Base-by-base conservation (phyloP, 2,797 vertebrate genomes). In the Spondyliosoma cantharus region DNA sequence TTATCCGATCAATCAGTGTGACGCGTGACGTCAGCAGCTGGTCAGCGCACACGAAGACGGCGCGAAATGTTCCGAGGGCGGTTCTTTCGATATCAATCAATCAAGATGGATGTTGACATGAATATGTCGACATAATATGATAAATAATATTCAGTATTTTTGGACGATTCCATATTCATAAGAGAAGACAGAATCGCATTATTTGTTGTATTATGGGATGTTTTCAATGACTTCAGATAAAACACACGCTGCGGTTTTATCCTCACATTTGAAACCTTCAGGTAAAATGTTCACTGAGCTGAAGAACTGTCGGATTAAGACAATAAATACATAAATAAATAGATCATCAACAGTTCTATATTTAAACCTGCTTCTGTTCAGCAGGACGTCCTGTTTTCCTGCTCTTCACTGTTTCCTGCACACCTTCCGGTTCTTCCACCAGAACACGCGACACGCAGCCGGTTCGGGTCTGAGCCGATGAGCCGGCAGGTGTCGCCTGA, bases 401-500 rank as follows among this genome's bases (percentile, higher is more conserved):
- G 60, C 3, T 69, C 12, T 27, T 24, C 27, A 57, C 3, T 0
- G 14, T 37, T 43, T 69, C 17, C 27, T 29, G 45, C 56, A 43
- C 15, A 7, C 14, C 6, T 29, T 25, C 54, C 6, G 20, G 16
- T 17, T 43, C 12, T 25, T 1, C 2, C 4, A 42, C 9, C 12
- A 42, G 15, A n/a, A 0, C 1, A 22, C 17, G 16, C 19, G 45
- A 14, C 22, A n/a, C 6, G n/a, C 12, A 29, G 17, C 0, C 3
- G 45, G 65, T 69, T 24, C 57, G 43, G 9, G 58, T n/a, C 60
- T 2, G 25, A 20, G 1, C 3, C n/a, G n/a, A 25, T 9, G 0
- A 14, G 46, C 91, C 90, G 88, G 85, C 70, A 93, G 91, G 66
- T 87, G 91, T 90, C 90, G 84, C 90, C 68, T 74, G 42, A 87